A percentile compares a stretch with the other conserved stretches of the same genome.
These are phyloP conservation scores for Alviniconcha marisindica DNA, from an alignment of 1,140 invertebrate species.

Conservation along the genomic window DNA sequence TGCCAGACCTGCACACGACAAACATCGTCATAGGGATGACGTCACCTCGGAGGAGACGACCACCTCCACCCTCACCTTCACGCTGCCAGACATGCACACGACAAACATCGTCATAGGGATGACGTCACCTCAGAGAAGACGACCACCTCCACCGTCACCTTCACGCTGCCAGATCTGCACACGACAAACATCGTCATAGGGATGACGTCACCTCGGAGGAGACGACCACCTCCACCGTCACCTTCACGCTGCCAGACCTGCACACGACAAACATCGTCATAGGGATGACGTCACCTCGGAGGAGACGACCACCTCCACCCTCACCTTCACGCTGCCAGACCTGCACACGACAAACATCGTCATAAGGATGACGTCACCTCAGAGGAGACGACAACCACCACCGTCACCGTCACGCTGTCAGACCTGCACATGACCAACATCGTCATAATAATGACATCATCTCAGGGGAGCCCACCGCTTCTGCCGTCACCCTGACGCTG, in stretches of 20 bases:
- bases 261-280: no score
- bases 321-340: not conserved
- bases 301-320: slow-evolving; percentile 5
- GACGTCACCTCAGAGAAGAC: not conserved
- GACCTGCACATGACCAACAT: no score
- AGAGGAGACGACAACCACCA: slow-evolving; percentile 8
- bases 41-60: slow-evolving; percentile 1
- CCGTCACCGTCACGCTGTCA: not conserved
- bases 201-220: not conserved
- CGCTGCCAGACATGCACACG: not conserved
- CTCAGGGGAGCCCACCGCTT: not conserved
- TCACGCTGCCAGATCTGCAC: not conserved
- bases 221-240: not conserved
- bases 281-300: not conserved
- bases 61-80: slow-evolving; percentile 16
- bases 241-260: not conserved
- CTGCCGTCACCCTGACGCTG: not conserved
- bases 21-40: no score
- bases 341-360: no score
- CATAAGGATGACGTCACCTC: no score
- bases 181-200: no score
- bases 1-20: not conserved
- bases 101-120: no score
- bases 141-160: slow-evolving; percentile 6
- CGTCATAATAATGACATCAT: no score